Percentiles rank a stretch among this genome's conserved stretches.
Evolutionary conservation across 2,113 vertebrate genomes (phyloP).

Genomic region (Phaethon lepturus): DNA sequence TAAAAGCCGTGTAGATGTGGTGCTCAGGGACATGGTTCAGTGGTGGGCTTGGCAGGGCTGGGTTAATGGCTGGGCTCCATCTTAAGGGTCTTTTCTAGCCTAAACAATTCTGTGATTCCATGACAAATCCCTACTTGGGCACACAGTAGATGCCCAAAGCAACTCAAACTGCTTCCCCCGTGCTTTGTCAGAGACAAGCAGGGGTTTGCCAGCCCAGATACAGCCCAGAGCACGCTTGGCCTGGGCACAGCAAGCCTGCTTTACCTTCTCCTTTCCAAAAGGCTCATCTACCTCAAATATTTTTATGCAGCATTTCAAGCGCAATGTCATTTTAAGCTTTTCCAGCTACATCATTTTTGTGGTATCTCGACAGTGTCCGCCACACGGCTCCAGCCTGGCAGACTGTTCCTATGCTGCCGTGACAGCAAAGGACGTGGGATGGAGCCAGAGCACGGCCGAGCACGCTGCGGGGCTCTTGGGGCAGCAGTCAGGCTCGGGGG

Average conservation of each 20-base stretch:
- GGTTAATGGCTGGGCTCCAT: not conserved
- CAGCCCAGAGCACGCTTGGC: not conserved
- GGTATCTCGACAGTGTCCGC: not conserved
- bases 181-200: accelerated
- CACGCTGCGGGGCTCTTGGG: not conserved
- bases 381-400: not conserved
- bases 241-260: not conserved
- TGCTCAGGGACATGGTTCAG: not conserved
- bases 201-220: not conserved
- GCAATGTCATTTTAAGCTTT: no score
- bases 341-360: no score
- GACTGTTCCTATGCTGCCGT: not conserved
- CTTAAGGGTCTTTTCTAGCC: not conserved
- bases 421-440: not conserved
- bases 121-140: no score
- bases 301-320: not conserved
- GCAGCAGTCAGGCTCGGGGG: not conserved
- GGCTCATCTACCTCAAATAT: not conserved
- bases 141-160: not conserved
- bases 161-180: not conserved
- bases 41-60: accelerated
- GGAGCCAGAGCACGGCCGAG: accelerated
- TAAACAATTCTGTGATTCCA: accelerated
- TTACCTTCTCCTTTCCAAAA: no score
- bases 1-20: accelerated